Evolutionary conservation across 2,888 invertebrate species (phyloP).

Genomic region (Agriopis leucophaearia): DNA sequence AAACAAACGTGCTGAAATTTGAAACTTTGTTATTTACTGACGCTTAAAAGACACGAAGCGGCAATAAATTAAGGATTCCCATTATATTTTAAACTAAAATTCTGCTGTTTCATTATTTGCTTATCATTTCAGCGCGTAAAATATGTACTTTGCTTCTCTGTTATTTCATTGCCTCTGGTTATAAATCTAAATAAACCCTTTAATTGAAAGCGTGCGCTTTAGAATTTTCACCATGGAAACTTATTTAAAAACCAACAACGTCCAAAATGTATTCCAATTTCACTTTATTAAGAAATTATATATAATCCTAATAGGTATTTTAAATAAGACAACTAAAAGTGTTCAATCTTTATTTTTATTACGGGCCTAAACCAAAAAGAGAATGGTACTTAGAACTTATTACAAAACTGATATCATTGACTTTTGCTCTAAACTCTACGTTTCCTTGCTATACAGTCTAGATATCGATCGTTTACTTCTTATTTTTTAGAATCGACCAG

Average conservation of each 20-base stretch:
- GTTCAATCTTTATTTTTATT: too few relatives aligned
- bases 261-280: too few relatives aligned
- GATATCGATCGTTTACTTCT: not conserved
- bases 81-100: slow-evolving; percentile 42
- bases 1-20: slow-evolving; percentile 76
- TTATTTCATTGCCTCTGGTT: slow-evolving; percentile 32
- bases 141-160: slow-evolving; percentile 35
- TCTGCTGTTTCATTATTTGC: slow-evolving; percentile 39
- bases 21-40: slow-evolving; percentile 75
- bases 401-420: too few relatives aligned
- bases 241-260: not conserved
- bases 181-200: slow-evolving; percentile 35
- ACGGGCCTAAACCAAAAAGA: too few relatives aligned
- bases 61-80: slow-evolving; percentile 60
- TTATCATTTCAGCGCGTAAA: slow-evolving; percentile 39
- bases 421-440: not conserved
- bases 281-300: too few relatives aligned
- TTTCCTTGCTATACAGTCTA: not conserved
- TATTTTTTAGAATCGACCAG: slow-evolving; percentile 21
- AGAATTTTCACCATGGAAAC: slow-evolving; percentile 14
- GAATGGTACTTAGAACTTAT: too few relatives aligned
- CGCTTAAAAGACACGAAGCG: slow-evolving; percentile 61
- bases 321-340: too few relatives aligned
- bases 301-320: too few relatives aligned
- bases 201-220: slow-evolving; percentile 27